These are phyloP conservation scores for Heliconius hortense DNA, from an alignment of 2,888 invertebrate genomes.

Conservation along the genomic window DNA sequence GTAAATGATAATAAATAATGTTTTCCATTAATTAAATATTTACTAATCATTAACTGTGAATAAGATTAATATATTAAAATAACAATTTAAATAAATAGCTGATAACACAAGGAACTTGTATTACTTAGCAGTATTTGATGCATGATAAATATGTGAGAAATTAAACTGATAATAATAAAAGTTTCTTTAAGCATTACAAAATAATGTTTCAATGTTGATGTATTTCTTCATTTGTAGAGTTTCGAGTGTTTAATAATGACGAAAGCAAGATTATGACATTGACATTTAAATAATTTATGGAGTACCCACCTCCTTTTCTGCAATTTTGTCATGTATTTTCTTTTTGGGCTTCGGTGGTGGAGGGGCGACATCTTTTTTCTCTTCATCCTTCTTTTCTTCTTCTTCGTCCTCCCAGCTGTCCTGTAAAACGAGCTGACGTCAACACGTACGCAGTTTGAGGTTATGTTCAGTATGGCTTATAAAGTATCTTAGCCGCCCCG, in stretches of 20 bases:
- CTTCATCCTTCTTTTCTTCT: conserved; percentile 90
- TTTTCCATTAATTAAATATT: not conserved
- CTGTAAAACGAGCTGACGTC: conserved; percentile 81
- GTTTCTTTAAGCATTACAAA: not conserved
- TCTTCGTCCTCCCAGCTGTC: conserved; percentile 97
- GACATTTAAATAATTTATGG: conserved; percentile 17
- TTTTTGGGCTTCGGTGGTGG: conserved; percentile 87
- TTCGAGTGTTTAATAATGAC: not conserved
- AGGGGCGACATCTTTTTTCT: conserved; percentile 83
- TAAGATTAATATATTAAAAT: not conserved
- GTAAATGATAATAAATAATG: not conserved
- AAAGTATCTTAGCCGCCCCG: not conserved
- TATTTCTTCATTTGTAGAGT: too few species aligned
- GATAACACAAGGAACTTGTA: not conserved
- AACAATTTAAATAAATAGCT: not conserved
- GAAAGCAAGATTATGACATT: conserved; percentile 26
- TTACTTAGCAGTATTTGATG: not conserved
- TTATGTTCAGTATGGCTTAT: conserved; percentile 50
- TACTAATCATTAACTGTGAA: not conserved
- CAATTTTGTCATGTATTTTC: conserved; percentile 89
- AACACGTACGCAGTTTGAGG: conserved; percentile 74
- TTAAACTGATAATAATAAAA: not conserved
- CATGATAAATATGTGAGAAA: conserved; percentile 6
- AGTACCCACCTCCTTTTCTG: conserved; percentile 90
- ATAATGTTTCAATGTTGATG: not conserved